Percentiles rank a stretch among this genome's conserved stretches.
phyloP scores from a whole-genome alignment of 1,140 invertebrate species.

The Stegodyphus dumicola region DNA sequence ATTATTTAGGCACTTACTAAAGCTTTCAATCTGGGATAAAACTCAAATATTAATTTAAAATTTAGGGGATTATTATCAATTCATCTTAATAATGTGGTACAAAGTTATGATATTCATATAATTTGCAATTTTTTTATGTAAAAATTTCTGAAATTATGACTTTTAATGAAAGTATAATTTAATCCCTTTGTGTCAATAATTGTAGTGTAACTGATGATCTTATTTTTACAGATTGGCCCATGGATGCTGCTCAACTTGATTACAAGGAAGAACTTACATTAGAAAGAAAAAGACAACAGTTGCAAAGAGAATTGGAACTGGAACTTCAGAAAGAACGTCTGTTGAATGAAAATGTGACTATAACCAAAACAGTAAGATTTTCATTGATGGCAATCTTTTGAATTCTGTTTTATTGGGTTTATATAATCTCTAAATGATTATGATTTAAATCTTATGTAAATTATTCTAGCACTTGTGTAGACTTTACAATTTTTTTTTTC shows the following conservation, averaged over 20 bases:
- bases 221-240: conserved; percentile 52
- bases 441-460: too few species aligned
- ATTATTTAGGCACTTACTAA: too few species aligned
- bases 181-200: background rate
- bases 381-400: background rate
- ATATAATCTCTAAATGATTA: too few species aligned
- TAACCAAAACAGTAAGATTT: conserved; percentile 56
- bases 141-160: background rate
- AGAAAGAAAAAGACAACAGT: conserved; percentile 62
- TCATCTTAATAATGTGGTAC: too few species aligned
- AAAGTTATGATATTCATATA: too few species aligned
- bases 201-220: background rate
- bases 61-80: too few species aligned
- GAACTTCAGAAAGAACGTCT: conserved; percentile 62
- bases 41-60: too few species aligned
- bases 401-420: too few species aligned
- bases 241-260: conserved; percentile 62
- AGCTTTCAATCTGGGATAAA: too few species aligned
- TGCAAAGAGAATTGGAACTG: conserved; percentile 62
- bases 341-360: conserved; percentile 60
- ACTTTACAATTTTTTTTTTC: too few species aligned
- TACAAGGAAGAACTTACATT: conserved; percentile 62
- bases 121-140: background rate
- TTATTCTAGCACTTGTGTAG: too few species aligned
- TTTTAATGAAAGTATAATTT: background rate